Evolutionary conservation across 2,797 vertebrate species (phyloP), one percentile per base, ranked within the genome.

Genomic region (Mormyrops attenuatus): DNA sequence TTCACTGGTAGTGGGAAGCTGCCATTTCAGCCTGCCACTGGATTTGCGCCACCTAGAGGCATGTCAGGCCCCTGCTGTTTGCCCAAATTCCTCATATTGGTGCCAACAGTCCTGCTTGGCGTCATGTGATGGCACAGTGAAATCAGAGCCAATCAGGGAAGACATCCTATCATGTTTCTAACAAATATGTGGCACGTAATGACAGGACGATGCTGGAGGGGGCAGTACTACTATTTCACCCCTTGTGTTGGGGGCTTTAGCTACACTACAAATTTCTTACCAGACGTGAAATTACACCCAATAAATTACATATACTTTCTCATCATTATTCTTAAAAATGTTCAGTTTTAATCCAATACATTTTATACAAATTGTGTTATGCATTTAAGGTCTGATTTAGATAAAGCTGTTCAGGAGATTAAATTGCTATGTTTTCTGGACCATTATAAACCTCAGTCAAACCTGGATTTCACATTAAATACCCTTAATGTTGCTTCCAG

Each of bases 391-490:
- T 85, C 80, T 15, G 41, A 50, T 85, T 50, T 50, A 85, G 20
- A 85, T 47, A 57, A 87, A 57, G 1, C 26, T 50, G 50, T 55
- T 87, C 34, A n/a, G 30, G n/a, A 55, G 85, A 57, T 52, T 87
- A 55, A 38, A 87, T 87, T 20, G 50, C 85, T 87, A 34, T 55
- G 52, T 34, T 87, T 53, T 57, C 26, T 57, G 52, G 26, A 55
- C 50, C 52, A 5, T 55, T 57, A 80, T 69, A 41, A n/a, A 85
- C n/a, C n/a, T 47, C 80, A 89, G 30, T 85, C 30, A 85, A 26
- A 49, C 57, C 80, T 30, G 80, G 26, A 47, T 89, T 89, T 89
- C 53, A 38, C 38, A 41, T 49, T 85, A 57, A 60, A 34, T 89
- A 30, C 53, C 38, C 20, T 87, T 89, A 22, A 66, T 60, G 52